A percentile compares a stretch with the other conserved stretches of the same genome.
Conservation (phyloP, 2,797 vertebrate genomes). For the Antrozous pallidus region DNA sequence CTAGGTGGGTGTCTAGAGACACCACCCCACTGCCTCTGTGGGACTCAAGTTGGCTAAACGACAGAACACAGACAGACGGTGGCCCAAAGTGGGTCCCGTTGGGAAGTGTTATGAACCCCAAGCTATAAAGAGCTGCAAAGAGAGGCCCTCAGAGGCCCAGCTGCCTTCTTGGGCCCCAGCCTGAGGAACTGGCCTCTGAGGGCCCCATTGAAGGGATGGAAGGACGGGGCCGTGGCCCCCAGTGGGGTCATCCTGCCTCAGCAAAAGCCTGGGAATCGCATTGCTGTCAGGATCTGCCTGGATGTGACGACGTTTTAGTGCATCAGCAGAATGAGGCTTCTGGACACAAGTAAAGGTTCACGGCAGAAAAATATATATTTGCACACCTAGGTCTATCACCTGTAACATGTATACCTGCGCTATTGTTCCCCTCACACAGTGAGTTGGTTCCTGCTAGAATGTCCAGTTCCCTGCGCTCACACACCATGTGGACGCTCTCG, state of each 20-base stretch:
- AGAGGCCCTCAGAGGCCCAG: neutral
- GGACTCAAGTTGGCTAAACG: accelerated
- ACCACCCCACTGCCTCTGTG: accelerated
- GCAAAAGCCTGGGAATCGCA: neutral
- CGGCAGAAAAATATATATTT: neutral
- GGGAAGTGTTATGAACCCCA: neutral
- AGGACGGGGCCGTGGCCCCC: neutral
- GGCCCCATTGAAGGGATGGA: neutral
- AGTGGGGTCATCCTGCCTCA: accelerated
- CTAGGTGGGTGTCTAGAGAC: too few relatives aligned
- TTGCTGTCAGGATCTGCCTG: accelerated
- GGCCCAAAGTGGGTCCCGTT: neutral
- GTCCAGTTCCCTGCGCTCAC: neutral
- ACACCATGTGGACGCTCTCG: too few relatives aligned
- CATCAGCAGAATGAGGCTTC: neutral
- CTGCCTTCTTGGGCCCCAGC: accelerated
- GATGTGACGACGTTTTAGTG: neutral
- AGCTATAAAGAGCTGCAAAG: neutral
- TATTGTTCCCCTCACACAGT: neutral
- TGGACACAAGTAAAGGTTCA: accelerated
- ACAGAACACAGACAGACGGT: neutral
- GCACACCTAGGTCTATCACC: neutral
- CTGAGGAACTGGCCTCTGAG: accelerated
- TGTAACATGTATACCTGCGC: neutral
- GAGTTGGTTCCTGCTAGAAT: neutral